A percentile compares a stretch with the other conserved stretches of the same genome.
Evolutionary conservation across 2,797 vertebrate genomes (phyloP).

Genomic region (Chelidonichthys spinosus): DNA sequence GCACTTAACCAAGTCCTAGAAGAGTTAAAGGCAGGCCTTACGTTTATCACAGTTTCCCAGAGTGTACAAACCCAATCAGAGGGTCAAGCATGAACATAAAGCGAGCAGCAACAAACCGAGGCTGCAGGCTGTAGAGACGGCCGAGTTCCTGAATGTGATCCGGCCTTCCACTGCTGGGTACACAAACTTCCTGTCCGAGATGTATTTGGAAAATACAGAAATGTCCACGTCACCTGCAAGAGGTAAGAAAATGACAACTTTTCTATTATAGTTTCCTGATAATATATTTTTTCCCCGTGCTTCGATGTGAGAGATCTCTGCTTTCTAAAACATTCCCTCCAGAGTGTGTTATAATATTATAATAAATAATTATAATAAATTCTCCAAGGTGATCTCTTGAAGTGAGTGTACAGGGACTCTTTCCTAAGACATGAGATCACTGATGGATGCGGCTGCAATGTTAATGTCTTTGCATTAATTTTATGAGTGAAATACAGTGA

Average conservation of each 20-base stretch:
- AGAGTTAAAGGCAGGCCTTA: neutral
- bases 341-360: neutral
- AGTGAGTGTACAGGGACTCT: neutral
- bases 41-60: conserved; percentile 24
- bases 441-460: neutral
- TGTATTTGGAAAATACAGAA: conserved; percentile 85
- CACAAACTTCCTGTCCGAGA: conserved; percentile 85
- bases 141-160: conserved; percentile 84
- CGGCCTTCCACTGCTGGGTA: conserved; percentile 90
- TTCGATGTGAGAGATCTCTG: no score
- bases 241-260: neutral
- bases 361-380: neutral
- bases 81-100: conserved; percentile 44
- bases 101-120: conserved; percentile 54
- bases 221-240: conserved; percentile 88
- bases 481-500: neutral
- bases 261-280: neutral
- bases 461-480: neutral
- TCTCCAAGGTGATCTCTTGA: neutral
- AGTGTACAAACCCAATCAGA: conserved; percentile 34
- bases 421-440: neutral
- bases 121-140: conserved; percentile 18
- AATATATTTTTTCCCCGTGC: neutral
- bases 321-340: neutral
- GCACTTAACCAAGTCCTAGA: conserved; percentile 19